Percentiles rank a stretch among this genome's conserved stretches.
Evolutionary conservation across 2,888 invertebrate genomes (phyloP).

Genomic region (Oxystoma pomonae): DNA sequence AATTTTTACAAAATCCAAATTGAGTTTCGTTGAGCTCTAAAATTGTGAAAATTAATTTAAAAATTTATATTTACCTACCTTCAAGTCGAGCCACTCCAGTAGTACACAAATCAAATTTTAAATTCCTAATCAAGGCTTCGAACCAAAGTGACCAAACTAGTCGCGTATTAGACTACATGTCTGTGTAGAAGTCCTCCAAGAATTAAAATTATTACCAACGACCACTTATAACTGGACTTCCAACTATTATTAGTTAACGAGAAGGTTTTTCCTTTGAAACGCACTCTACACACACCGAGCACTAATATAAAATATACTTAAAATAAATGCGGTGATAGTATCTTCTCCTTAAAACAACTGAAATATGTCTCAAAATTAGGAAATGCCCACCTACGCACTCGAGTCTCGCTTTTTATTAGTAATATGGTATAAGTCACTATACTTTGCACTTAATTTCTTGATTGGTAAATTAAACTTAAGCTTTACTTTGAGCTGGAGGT

Average conservation of each 20-base stretch:
- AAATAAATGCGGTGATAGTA: neutral
- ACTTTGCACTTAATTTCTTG: neutral
- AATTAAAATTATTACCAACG: neutral
- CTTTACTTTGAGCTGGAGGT: neutral
- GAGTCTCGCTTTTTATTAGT: neutral
- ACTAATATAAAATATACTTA: neutral
- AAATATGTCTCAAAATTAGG: constrained; percentile 18
- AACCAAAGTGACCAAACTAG: neutral
- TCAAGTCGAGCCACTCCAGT: neutral
- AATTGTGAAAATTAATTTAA: too few species aligned
- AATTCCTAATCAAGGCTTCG: neutral
- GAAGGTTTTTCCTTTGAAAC: neutral
- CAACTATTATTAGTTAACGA: neutral
- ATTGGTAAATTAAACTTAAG: neutral
- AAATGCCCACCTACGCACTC: constrained; percentile 20
- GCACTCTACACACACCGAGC: neutral
- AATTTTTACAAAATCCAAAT: too few species aligned
- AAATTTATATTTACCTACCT: neutral
- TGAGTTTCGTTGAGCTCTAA: too few species aligned
- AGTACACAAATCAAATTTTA: neutral
- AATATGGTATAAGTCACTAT: neutral
- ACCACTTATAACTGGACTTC: neutral
- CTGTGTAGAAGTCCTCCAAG: neutral
- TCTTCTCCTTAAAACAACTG: neutral
- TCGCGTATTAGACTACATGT: neutral